Evolutionary conservation across 2,888 invertebrate species (phyloP), one percentile per base, ranked within the genome.

Genomic region (Rambutsinella grinnellia): DNA sequence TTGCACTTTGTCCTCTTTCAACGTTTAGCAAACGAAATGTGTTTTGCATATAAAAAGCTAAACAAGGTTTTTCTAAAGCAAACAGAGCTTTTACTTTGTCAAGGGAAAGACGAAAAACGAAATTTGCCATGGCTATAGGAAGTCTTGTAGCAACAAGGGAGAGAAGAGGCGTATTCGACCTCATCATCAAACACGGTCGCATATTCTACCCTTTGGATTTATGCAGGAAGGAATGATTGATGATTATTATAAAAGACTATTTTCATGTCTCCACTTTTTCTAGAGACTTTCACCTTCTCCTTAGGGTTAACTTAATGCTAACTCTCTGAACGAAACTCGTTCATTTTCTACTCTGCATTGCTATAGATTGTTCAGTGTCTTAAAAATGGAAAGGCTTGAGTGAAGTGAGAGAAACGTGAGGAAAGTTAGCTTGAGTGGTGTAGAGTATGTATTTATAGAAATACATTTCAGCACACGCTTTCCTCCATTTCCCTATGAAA

Each of bases 141-240:
- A 17, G 10, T 56, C 21, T 46, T 46, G 49, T 27, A 62, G 27
- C 23, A 49, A 10, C 21, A 36, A 57, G 13, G 26, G 53, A 5
- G 26, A 54, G n/a, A n/a, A n/a, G n/a, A n/a, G n/a, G n/a, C n/a
- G n/a, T n/a, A n/a, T n/a, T n/a, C n/a, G 57, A 47, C 58, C 60
- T 61, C 61, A 54, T 68, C 68, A 67, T 68, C 58, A 70, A 27
- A n/a, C 3, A 36, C 36, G 47, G 27, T 71, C 56, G 27, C 57
- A n/a, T n/a, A n/a, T n/a, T n/a, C n/a, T n/a, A n/a, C n/a, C n/a
- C n/a, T n/a, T n/a, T 71, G 71, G 77, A 77, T 77, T 77, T 71
- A 77, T 77, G 77, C 77, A 77, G 24, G 46, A 58, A 68, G 60
- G 71, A 71, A 77, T 77, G 77, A 77, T 77, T 77, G 77, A 77